These are phyloP conservation scores for Myotis davidii DNA, from an alignment of 2,113 vertebrate species.

Conservation along the genomic window DNA sequence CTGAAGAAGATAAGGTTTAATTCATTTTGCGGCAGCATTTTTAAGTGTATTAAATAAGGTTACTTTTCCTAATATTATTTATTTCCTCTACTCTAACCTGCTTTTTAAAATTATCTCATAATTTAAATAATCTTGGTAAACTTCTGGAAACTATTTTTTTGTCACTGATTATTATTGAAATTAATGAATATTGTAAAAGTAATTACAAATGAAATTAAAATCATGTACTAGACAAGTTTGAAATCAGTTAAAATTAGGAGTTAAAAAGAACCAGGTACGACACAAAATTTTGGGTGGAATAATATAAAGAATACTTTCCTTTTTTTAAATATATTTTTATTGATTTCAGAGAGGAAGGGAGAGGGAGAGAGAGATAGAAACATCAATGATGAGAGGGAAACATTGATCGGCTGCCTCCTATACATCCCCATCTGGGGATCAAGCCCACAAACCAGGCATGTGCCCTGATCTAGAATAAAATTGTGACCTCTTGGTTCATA, in stretches of 20 bases:
- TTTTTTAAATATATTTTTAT: background rate
- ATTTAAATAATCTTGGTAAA: background rate
- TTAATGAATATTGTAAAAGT: background rate
- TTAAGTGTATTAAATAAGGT: background rate
- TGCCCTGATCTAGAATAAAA: too few relatives aligned
- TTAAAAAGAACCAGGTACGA: background rate
- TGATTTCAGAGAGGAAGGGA: too few relatives aligned
- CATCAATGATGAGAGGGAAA: too few relatives aligned
- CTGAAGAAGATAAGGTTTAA: background rate
- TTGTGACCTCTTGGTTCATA: too few relatives aligned
- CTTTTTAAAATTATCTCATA: background rate
- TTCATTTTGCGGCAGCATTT: background rate
- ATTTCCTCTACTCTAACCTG: background rate
- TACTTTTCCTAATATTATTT: background rate
- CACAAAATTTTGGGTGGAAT: background rate
- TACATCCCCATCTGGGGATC: too few relatives aligned
- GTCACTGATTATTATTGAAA: background rate
- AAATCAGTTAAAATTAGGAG: background rate
- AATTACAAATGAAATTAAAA: background rate
- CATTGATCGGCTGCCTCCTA: too few relatives aligned
- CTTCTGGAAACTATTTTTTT: background rate
- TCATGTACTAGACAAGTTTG: background rate
- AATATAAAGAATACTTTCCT: background rate
- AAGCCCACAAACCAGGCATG: too few relatives aligned
- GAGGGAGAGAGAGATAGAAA: too few relatives aligned